Evolutionary conservation across 2,888 invertebrate species (phyloP), one percentile per base, ranked within the genome.

Genomic region (Tinea semifulvella): DNA sequence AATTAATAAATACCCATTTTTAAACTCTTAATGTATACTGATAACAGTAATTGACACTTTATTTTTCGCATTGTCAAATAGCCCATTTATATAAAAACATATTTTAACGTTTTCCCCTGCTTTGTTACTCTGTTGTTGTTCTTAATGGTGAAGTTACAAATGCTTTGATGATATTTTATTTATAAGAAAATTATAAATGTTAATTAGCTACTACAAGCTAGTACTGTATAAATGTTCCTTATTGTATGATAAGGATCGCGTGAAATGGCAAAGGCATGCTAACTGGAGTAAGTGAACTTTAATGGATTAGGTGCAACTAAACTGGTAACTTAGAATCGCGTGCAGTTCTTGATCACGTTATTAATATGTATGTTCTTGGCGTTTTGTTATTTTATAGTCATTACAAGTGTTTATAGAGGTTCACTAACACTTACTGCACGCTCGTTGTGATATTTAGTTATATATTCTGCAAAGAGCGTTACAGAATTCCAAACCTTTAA

Each of bases 201-300:
- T n/a, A n/a, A n/a, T n/a, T n/a, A n/a, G n/a, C n/a, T n/a, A n/a
- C n/a, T n/a, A n/a, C n/a, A n/a, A n/a, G 2, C 4, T 31, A 14
- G 31, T 3, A 31, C 31, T 3, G 13, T 2, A 31, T 14, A 31
- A 14, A 14, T 14, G 14, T 31, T 31, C 31, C 13, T 14, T 18
- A 18, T 18, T 17, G 13, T 6, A n/a, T 22, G 40, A 40, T 40
- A 22, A 22, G 31, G 22, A 40, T 40, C 40, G 40, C 22, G 40
- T 40, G 40, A 40, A 40, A 40, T 40, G 40, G 19, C 22, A 14
- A 6, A 19, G 22, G 22, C 40, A 22, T 40, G 40, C 40, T 40
- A 40, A 40, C 22, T 40, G 22, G 40, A 40, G 13, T 40, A 22
- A 40, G 40, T 40, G 40, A 40, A 40, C 40, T 40, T 40, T 40